These are phyloP conservation scores for Girardia tigrina DNA, from an alignment of 2,888 invertebrate species.

Conservation along the genomic window DNA sequence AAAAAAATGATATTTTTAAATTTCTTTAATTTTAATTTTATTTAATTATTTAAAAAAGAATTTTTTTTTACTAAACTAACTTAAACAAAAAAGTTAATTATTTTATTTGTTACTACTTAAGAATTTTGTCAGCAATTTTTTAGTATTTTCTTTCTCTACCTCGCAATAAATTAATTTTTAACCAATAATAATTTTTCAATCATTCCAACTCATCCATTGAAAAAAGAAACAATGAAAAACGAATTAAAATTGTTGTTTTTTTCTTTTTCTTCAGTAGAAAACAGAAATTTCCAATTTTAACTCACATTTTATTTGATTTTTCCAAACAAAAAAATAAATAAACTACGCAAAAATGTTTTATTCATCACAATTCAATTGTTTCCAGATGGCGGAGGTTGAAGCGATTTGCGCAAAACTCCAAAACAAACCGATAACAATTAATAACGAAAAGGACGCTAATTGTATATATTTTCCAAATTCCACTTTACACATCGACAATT, in stretches of 20 bases:
- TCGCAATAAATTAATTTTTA: slow-evolving; percentile 1
- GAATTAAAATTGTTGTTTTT: slow-evolving; percentile 15
- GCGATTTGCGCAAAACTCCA: slow-evolving; percentile 12
- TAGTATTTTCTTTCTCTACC: slow-evolving; percentile 10
- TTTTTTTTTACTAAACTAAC: too few species aligned
- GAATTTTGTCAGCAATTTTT: neutral
- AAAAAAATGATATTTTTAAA: too few species aligned
- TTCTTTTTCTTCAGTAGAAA: slow-evolving; percentile 14
- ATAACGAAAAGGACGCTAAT: neutral
- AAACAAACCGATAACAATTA: neutral
- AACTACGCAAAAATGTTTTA: neutral
- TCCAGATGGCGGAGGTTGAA: slow-evolving; percentile 5
- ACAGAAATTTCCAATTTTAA: neutral
- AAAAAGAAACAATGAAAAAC: slow-evolving; percentile 2
- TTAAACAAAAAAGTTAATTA: neutral
- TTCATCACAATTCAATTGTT: slow-evolving; percentile 20
- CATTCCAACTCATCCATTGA: slow-evolving; percentile 20
- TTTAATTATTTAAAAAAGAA: too few species aligned
- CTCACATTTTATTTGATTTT: neutral
- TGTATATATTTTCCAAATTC: neutral
- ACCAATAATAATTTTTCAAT: slow-evolving; percentile 23
- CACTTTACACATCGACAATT: neutral
- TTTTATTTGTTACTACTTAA: neutral
- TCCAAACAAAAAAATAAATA: neutral
- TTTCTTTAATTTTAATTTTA: too few species aligned